Percentiles rank a stretch among this genome's conserved stretches.
Conservation (phyloP, 1,140 invertebrate species). For the Lepidurus couesii region DNA sequence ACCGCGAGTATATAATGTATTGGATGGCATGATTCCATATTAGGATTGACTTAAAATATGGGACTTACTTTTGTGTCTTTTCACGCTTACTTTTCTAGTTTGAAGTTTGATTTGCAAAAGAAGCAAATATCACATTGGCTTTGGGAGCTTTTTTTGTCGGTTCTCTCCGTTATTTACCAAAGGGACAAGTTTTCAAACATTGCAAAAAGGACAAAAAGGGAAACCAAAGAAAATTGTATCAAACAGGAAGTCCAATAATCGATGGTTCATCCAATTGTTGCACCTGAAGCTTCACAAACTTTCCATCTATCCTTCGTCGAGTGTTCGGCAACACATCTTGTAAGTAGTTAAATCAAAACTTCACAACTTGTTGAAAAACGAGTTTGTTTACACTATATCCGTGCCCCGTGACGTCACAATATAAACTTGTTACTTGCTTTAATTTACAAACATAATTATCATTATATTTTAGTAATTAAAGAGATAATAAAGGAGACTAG, state of each 20-base stretch:
- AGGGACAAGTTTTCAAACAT: conserved; percentile 10
- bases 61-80: background rate
- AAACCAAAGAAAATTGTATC: background rate
- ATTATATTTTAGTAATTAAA: background rate
- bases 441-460: background rate
- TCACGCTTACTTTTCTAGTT: background rate
- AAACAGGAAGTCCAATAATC: background rate
- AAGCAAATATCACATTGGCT: conserved; percentile 18
- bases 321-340: background rate
- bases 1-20: background rate
- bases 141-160: background rate
- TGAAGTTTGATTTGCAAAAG: background rate
- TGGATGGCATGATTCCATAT: background rate
- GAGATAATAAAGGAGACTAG: background rate
- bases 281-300: background rate
- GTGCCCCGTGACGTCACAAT: background rate
- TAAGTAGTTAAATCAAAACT: background rate
- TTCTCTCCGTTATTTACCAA: background rate
- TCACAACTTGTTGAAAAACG: no score
- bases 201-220: background rate
- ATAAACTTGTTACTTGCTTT: background rate
- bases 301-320: background rate
- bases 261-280: conserved; percentile 2
- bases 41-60: background rate
- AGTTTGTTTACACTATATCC: background rate